Evolutionary conservation across 2,888 invertebrate species (phyloP), one percentile per base, ranked within the genome.

Genomic region (Drosophila formosana): DNA sequence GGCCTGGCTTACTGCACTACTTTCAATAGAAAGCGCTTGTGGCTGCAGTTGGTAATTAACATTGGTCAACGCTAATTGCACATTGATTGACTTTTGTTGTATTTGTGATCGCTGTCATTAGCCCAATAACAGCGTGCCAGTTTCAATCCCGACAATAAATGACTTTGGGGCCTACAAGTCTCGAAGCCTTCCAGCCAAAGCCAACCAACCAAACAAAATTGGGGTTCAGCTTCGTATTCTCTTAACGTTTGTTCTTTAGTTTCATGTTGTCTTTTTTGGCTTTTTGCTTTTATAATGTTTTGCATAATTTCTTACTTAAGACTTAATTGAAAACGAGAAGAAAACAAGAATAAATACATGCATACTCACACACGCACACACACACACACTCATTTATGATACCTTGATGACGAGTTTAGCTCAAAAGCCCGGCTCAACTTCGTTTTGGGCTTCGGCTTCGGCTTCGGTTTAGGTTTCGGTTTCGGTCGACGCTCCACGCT

Each of bases 231-330:
- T 66, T 60, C 77, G 78, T 68, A 87, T 83, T 80, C 85, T 58
- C 58, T 45, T 9, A 73, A 37, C 81, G 72, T 81, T 77, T 58
- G 56, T 49, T 49, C 58, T 57, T 28, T 60, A 70, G 70, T 49
- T 69, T 53, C 43, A 28, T 4, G 28, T 28, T 52, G 58, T 63
- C 50, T 53, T 52, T 53, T 45, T 28, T 23, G 34, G 11, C n/a
- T 28, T 52, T 34, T 13, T 45, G 43, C 39, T 41, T 50, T 41
- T 75, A 69, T 74, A 82, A 78, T 78, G 80, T 80, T 89, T 90
- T 89, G 90, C 90, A 89, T 89, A 89, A 89, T 89, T 89, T 90
- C 89, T 87, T 87, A 89, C 90, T 90, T 89, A 89, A 87, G 87
- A 87, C 80, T 82, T 89, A 89, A 90, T 86, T 88, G 89, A 89